Evolutionary conservation across 1,140 invertebrate species (phyloP).

Genomic region (Augochlora pura): DNA sequence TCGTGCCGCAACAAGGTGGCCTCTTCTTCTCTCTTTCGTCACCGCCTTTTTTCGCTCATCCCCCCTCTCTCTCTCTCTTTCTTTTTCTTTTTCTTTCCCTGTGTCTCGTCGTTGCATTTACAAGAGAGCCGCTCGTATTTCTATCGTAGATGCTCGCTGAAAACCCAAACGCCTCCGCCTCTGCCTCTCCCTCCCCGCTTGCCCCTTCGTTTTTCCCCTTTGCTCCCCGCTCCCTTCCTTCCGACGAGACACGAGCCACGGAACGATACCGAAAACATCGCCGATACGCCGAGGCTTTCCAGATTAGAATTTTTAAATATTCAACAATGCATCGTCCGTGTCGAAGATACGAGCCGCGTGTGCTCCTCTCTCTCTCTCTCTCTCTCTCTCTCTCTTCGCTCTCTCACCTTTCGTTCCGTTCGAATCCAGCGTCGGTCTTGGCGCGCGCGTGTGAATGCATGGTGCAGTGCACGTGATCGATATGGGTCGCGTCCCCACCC

Average conservation of each 20-base stretch:
- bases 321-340: constrained; percentile 44
- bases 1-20: constrained; percentile 34
- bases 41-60: too few species aligned
- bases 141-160: constrained; percentile 50
- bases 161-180: constrained; percentile 53
- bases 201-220: not conserved
- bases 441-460: not conserved
- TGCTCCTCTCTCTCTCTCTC: too few species aligned
- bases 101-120: not conserved
- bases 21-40: constrained; percentile 1
- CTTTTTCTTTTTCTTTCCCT: not conserved
- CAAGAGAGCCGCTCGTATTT: constrained; percentile 49
- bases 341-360: constrained; percentile 30
- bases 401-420: too few species aligned
- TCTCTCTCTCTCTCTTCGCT: too few species aligned
- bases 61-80: not conserved
- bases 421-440: too few species aligned
- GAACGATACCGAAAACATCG: constrained; percentile 50
- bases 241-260: constrained; percentile 23
- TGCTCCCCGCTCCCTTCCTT: not conserved
- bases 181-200: not conserved
- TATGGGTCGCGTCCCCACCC: not conserved
- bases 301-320: constrained; percentile 64
- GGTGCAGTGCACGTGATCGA: constrained; percentile 8
- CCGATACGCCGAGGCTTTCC: constrained; percentile 26